Conservation (phyloP, 2,888 invertebrate genomes). For the Sepiola atlantica region DNA sequence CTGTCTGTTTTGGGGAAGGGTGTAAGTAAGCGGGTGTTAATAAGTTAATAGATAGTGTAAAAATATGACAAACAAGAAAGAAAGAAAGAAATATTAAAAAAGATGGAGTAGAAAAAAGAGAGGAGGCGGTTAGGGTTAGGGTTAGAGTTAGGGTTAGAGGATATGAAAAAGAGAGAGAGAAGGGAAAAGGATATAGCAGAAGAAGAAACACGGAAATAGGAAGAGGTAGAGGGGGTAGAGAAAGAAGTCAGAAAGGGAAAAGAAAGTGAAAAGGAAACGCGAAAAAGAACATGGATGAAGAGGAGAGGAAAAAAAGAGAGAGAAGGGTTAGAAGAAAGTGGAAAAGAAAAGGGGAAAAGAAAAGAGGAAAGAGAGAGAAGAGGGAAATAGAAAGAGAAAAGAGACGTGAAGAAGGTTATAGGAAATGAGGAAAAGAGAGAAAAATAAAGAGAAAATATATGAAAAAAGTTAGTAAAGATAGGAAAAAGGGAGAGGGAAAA, state of each 20-base stretch:
- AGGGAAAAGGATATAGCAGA: neutral
- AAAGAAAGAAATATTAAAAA: neutral
- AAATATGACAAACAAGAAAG: neutral
- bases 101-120: neutral
- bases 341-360: neutral
- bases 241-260: neutral
- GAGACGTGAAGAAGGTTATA: neutral
- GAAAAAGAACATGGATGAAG: neutral
- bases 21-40: neutral
- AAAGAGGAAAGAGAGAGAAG: no score
- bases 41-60: neutral
- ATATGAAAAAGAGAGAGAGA: neutral
- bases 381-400: neutral
- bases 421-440: neutral
- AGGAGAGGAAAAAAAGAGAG: no score
- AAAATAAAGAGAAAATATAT: neutral
- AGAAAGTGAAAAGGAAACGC: neutral
- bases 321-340: no score
- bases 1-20: neutral
- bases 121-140: no score
- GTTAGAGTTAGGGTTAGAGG: no score
- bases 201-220: neutral
- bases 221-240: neutral
- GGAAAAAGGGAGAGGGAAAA: no score
- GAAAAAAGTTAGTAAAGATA: no score